Evolutionary conservation across 2,113 vertebrate genomes (phyloP).

Genomic region (Lagopus leucura): DNA sequence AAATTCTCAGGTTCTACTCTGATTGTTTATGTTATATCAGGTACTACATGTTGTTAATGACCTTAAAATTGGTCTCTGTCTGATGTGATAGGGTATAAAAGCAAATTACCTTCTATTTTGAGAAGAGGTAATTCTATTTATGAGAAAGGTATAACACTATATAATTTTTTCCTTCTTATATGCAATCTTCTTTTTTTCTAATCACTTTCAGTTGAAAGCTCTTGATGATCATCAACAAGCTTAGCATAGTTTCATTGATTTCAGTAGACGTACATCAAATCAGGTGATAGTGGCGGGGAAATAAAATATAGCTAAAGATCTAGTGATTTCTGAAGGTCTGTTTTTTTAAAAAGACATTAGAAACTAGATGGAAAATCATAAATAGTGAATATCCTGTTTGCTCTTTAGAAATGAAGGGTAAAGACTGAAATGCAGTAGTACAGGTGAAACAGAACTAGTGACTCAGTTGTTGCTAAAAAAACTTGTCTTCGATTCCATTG

Average conservation of each 20-base stretch:
- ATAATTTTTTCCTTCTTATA: background rate
- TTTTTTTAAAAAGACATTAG: background rate
- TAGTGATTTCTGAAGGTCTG: background rate
- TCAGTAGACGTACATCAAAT: background rate
- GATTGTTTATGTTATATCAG: conserved; percentile 42
- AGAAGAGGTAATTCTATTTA: background rate
- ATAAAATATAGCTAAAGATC: background rate
- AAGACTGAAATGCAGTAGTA: background rate
- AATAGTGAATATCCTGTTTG: background rate
- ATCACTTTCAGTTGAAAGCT: background rate
- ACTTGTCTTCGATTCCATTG: background rate
- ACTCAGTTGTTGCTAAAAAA: background rate
- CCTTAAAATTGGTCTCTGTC: conserved; percentile 2
- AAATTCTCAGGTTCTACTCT: conserved; percentile 6
- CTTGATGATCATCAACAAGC: background rate
- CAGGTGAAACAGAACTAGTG: background rate
- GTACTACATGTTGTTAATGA: background rate
- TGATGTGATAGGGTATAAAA: background rate
- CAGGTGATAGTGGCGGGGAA: background rate
- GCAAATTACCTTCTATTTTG: background rate
- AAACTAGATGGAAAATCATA: background rate
- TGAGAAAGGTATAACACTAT: background rate
- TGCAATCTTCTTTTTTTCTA: background rate
- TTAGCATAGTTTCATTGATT: background rate
- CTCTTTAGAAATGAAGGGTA: background rate